A percentile compares a stretch with the other conserved stretches of the same genome.
phyloP scores from a whole-genome alignment of 35 echinoderm and acorn worm genomes.

The Apostichopus californicus region DNA sequence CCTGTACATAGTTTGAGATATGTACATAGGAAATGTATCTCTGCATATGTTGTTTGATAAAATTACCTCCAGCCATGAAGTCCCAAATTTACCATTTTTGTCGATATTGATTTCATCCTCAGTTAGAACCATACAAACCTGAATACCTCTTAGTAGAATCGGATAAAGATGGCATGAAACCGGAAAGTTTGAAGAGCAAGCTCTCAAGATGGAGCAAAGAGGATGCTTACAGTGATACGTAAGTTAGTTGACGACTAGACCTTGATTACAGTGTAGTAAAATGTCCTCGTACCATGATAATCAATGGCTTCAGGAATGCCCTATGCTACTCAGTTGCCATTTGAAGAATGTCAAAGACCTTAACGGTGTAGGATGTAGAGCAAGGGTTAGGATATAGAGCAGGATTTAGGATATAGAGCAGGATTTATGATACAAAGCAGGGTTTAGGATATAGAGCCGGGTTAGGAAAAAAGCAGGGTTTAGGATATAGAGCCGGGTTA shows the following conservation, averaged over 20 bases:
- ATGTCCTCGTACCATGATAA: conserved; percentile 52
- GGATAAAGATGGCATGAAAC: conserved; percentile 81
- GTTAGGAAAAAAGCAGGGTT: too few species aligned
- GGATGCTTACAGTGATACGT: conserved; percentile 66
- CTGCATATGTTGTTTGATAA: too few species aligned
- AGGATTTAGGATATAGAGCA: too few species aligned
- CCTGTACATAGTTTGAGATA: too few species aligned
- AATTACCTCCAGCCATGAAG: too few species aligned
- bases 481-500: too few species aligned
- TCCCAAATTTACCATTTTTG: not conserved
- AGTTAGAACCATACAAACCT: conserved; percentile 46
- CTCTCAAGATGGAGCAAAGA: conserved; percentile 76
- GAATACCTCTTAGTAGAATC: conserved; percentile 53
- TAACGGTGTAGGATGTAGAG: too few species aligned
- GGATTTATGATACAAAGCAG: too few species aligned
- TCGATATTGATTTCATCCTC: not conserved
- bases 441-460: too few species aligned
- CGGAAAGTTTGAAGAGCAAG: conserved; percentile 60
- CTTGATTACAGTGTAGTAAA: not conserved
- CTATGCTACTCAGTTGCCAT: conserved; percentile 77
- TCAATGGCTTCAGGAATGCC: conserved; percentile 81
- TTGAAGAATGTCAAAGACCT: conserved; percentile 29
- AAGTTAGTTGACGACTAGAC: not conserved
- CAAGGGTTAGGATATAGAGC: too few species aligned
- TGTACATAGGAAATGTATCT: too few species aligned